Conservation (phyloP, 2,888 invertebrate species). For the Odiellus spinosus region DNA sequence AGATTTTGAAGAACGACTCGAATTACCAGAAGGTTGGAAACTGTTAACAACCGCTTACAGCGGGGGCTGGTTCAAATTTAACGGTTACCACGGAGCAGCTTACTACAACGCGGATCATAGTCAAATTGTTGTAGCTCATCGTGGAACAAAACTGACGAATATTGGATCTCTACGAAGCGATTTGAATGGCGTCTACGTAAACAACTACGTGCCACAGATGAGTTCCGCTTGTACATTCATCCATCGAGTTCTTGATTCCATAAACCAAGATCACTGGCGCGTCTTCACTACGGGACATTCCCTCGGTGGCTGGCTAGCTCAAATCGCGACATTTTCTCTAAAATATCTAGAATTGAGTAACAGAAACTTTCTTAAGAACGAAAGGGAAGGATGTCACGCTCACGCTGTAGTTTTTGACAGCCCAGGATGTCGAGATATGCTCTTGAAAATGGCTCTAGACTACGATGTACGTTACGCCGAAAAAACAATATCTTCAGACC, state of each 20-base stretch:
- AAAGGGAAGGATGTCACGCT: not conserved
- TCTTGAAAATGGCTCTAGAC: not conserved
- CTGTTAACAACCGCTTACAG: not conserved
- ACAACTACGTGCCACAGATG: slow-evolving; percentile 2
- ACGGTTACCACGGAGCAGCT: not conserved
- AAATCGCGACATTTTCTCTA: not conserved
- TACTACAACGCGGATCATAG: not conserved
- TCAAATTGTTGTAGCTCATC: not conserved
- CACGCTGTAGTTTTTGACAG: slow-evolving; percentile 1
- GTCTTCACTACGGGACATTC: slow-evolving; percentile 3
- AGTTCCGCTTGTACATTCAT: slow-evolving; percentile 2
- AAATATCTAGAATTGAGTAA: not conserved
- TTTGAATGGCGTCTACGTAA: not conserved
- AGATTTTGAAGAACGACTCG: not conserved
- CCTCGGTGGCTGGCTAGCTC: not conserved
- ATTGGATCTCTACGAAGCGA: not conserved
- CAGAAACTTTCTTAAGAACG: not conserved
- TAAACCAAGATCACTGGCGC: not conserved
- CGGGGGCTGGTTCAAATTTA: not conserved
- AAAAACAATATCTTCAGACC: not conserved
- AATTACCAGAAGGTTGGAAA: not conserved
- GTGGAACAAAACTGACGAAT: not conserved
- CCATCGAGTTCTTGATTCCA: not conserved
- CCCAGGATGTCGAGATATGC: not conserved
- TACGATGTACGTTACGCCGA: not conserved